Evolutionary conservation across 2,113 vertebrate species (phyloP).

Genomic region (Alectura lathami): DNA sequence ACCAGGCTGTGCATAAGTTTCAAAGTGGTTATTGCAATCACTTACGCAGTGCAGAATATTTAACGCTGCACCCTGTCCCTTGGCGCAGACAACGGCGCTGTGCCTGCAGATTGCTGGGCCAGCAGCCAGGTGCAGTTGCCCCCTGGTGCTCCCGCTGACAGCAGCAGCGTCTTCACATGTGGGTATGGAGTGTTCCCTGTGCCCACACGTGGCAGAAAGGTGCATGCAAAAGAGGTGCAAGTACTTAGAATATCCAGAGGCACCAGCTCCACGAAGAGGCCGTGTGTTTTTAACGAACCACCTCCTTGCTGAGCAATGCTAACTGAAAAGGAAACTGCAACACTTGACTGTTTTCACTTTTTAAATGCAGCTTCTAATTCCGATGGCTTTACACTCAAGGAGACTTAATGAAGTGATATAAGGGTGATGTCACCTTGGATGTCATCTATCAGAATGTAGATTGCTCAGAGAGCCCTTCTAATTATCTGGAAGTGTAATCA

Average conservation of each 20-base stretch:
- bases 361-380: background rate
- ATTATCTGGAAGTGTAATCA: conserved; percentile 11
- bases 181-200: background rate
- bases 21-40: background rate
- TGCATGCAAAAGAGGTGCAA: fast-evolving
- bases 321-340: background rate
- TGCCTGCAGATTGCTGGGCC: background rate
- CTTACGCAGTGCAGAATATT: background rate
- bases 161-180: fast-evolving
- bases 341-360: background rate
- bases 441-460: conserved; percentile 21
- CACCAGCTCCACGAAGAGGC: fast-evolving
- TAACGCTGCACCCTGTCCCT: fast-evolving
- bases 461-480: conserved; percentile 8
- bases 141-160: fast-evolving
- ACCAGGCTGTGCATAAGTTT: background rate
- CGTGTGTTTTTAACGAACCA: background rate
- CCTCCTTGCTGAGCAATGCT: background rate
- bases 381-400: background rate
- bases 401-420: conserved; percentile 45
- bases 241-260: fast-evolving
- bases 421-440: conserved; percentile 32
- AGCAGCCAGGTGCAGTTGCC: background rate
- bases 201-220: background rate
- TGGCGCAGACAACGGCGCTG: background rate